A percentile compares a stretch with the other conserved stretches of the same genome.
phyloP scores from a whole-genome alignment of 2,888 invertebrate species.

The Volucella zonaria region DNA sequence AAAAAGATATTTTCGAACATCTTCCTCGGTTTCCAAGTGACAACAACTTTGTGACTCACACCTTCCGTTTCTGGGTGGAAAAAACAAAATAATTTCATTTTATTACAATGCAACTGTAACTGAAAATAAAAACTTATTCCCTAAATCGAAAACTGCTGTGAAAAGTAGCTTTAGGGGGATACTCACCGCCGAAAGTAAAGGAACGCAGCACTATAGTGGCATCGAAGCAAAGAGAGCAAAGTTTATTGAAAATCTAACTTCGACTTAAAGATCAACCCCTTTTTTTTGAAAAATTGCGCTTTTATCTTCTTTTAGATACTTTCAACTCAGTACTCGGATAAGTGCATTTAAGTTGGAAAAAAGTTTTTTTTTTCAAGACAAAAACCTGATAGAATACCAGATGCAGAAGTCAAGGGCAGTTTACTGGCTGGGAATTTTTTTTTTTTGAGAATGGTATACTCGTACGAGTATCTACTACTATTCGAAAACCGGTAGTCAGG shows the following conservation, averaged over 20 bases:
- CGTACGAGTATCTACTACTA: not conserved
- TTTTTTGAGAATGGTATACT: not conserved
- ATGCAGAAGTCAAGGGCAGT: not conserved
- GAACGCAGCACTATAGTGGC: not conserved
- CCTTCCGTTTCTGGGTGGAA: slow-evolving; percentile 21
- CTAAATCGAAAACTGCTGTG: slow-evolving; percentile 44
- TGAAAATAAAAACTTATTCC: slow-evolving; percentile 37
- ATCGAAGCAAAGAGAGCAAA: slow-evolving; percentile 8
- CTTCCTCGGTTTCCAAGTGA: not conserved
- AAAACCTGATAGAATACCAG: slow-evolving; percentile 40
- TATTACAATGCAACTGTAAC: slow-evolving; percentile 47
- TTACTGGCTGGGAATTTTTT: slow-evolving; percentile 1
- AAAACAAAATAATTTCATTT: slow-evolving; percentile 57
- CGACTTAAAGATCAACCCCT: slow-evolving; percentile 24
- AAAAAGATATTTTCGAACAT: not conserved
- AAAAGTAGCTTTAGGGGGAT: slow-evolving; percentile 28
- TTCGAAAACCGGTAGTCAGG: slow-evolving; percentile 8
- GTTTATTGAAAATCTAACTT: slow-evolving; percentile 52
- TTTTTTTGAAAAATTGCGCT: not conserved
- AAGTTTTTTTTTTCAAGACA: slow-evolving; percentile 48
- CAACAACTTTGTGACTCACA: slow-evolving; percentile 35
- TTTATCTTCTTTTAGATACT: slow-evolving; percentile 46
- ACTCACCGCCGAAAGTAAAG: not conserved
- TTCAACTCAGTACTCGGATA: not conserved
- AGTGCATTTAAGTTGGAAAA: slow-evolving; percentile 40